Evolutionary conservation across 2,113 vertebrate species (phyloP), one percentile per base, ranked within the genome.

Genomic region (Callionymus lyra): DNA sequence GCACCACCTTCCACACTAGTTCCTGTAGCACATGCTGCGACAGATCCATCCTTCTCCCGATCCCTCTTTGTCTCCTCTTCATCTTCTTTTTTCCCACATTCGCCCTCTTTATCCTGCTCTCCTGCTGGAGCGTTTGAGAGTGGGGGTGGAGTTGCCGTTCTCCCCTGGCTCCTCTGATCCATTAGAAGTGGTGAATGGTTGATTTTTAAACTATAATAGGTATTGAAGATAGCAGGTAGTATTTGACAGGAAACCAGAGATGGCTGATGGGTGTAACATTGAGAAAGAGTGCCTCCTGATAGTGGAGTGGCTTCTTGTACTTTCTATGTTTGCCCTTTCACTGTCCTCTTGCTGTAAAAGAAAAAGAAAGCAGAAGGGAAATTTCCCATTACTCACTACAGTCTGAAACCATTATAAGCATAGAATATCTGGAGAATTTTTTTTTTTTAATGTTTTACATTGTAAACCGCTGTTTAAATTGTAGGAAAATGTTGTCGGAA

Each of bases 161-260:
- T 78, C 62, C 81, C 80, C 67, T 82, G 84, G 65, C 72, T 81
- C 73, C 85, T 85, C 57, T 74, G 73, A 85, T 87, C 86, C 86
- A 87, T 86, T 65, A 56, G 54, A 77, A 70, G 50, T 66, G 46
- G 34, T 35, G 53, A 60, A 44, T 48, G 42, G 46, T 32, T 27
- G 27, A 49, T 31, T 58, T 55, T 44, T 51, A 50, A 50, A 43
- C 21, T 27, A 27, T 27, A 27, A 27, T n/a, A 40, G 39, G 56
- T 49, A 48, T 35, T 54, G 44, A 54, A 60, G 36, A 52, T 11
- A 52, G n/a, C n/a, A n/a, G 42, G 54, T 48, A 19, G 34, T 46
- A 60, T 27, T 27, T 61, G 56, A 53, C 34, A 38, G 48, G 42
- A 68, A 19, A 42, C 50, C 64, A 59, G 51, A 63, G 46, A 44